Conservation (phyloP, 2,888 invertebrate species). For the Synergus laeviventris region DNA sequence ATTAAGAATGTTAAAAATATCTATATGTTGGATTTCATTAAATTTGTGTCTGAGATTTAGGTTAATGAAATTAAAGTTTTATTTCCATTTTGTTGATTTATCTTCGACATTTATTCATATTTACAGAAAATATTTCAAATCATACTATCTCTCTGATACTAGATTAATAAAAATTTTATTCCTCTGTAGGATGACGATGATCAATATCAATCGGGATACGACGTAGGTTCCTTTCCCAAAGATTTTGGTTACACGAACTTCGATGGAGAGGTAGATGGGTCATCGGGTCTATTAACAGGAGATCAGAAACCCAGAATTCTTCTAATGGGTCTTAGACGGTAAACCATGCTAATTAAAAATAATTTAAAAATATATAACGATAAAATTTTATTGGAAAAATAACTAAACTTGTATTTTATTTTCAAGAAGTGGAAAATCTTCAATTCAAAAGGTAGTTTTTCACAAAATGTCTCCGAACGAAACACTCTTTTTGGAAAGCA, state of each 20-base stretch:
- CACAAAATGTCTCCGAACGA: constrained; percentile 99
- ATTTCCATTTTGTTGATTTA: background rate
- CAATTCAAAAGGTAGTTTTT: constrained; percentile 99
- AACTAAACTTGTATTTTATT: constrained; percentile 33
- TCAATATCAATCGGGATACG: constrained; percentile 76
- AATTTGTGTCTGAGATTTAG: no score
- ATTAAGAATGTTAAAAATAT: background rate
- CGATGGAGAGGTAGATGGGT: constrained; percentile 87
- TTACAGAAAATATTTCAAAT: background rate
- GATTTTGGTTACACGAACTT: constrained; percentile 95
- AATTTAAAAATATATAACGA: background rate
- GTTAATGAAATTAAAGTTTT: no score
- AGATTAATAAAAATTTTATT: background rate
- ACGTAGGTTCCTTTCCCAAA: constrained; percentile 87
- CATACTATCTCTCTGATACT: no score
- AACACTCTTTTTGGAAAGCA: constrained; percentile 98
- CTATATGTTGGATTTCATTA: no score
- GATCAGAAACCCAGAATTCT: constrained; percentile 95
- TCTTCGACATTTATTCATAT: background rate
- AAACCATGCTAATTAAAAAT: constrained; percentile 47
- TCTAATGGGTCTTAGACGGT: constrained; percentile 95
- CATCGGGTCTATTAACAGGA: constrained; percentile 77
- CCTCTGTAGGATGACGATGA: constrained; percentile 75
- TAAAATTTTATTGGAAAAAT: constrained; percentile 31
- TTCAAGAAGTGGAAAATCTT: constrained; percentile 97